Conservation (phyloP, 2,797 vertebrate genomes). For the Enteromius unitaeniatus region DNA sequence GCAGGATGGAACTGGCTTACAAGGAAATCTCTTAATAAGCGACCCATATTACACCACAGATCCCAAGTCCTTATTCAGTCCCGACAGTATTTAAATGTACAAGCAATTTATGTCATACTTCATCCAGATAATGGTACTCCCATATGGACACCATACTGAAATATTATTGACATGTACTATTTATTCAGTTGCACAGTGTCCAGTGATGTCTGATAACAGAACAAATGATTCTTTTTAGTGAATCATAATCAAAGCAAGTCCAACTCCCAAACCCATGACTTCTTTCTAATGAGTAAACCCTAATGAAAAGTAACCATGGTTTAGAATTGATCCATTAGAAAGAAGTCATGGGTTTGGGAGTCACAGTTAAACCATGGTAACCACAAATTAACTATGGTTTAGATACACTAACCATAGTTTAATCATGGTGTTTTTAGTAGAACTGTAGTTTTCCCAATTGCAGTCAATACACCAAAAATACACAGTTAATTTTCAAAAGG, state of each 20-base stretch:
- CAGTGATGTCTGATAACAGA: neutral
- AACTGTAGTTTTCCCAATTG: no score
- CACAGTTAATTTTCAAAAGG: neutral
- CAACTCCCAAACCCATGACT: no score
- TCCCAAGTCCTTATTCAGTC: conserved; percentile 17
- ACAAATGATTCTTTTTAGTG: neutral
- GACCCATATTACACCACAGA: conserved; percentile 43
- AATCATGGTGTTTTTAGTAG: no score
- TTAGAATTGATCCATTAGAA: neutral
- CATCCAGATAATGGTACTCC: neutral
- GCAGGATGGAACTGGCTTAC: conserved; percentile 47
- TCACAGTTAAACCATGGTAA: no score
- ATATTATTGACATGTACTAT: neutral
- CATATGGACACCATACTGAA: neutral
- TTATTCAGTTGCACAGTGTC: neutral
- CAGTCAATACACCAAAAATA: no score
- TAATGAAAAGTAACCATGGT: neutral
- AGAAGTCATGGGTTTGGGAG: no score
- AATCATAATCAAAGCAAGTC: neutral
- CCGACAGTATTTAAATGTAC: neutral
- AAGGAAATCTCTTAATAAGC: conserved; percentile 53
- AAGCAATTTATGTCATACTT: conserved; percentile 3
- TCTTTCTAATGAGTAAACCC: neutral
- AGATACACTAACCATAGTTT: neutral
- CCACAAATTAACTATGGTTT: no score